A percentile compares a stretch with the other conserved stretches of the same genome.
Evolutionary conservation across 2,888 invertebrate genomes (phyloP).

Genomic region (Abrostola triplasia): DNA sequence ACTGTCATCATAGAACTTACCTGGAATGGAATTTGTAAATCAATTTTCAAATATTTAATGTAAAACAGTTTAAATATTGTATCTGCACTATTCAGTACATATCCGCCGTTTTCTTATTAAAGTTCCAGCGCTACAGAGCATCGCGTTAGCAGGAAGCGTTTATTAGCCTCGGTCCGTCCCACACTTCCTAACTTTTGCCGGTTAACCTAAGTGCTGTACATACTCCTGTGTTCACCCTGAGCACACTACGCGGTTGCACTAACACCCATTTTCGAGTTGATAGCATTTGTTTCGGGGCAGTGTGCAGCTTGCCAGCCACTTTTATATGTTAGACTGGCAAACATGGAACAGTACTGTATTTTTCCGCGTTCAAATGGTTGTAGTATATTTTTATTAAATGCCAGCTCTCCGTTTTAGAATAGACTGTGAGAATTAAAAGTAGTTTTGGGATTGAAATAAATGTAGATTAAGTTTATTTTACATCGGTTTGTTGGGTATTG

Average conservation of each 20-base stretch:
- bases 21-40: too few species aligned
- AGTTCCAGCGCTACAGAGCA: constrained; percentile 19
- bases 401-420: not conserved
- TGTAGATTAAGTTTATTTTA: too few species aligned
- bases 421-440: too few species aligned
- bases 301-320: constrained; percentile 13
- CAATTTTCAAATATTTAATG: not conserved
- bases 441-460: too few species aligned
- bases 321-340: constrained; percentile 15
- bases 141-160: constrained; percentile 21
- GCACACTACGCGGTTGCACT: constrained; percentile 24
- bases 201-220: constrained; percentile 31
- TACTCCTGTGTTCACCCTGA: constrained; percentile 7
- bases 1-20: too few species aligned
- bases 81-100: not conserved
- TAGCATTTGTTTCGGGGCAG: constrained; percentile 39
- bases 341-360: not conserved
- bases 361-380: not conserved
- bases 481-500: too few species aligned
- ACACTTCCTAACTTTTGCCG: constrained; percentile 22
- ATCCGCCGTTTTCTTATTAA: constrained; percentile 7
- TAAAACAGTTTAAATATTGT: not conserved
- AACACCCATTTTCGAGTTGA: constrained; percentile 20
- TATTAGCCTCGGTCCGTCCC: constrained; percentile 29
- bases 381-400: not conserved